These are phyloP conservation scores for Elachura formosa DNA, from an alignment of 2,113 vertebrate genomes.

Conservation along the genomic window DNA sequence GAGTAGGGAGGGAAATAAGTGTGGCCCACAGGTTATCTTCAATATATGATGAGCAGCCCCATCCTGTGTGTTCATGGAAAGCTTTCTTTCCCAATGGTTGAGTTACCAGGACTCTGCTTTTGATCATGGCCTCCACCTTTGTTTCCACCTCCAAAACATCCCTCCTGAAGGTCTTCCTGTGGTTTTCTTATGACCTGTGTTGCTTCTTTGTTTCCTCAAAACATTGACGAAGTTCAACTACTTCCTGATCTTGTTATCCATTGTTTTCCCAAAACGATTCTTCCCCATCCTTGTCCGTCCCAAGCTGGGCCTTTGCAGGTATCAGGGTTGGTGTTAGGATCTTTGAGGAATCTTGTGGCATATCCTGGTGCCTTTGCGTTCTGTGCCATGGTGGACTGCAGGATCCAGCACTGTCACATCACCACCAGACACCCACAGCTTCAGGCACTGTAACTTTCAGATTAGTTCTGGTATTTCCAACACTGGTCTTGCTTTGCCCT, in stretches of 20 bases:
- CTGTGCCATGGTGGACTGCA: rapidly evolving
- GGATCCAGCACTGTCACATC: not conserved
- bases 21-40: rapidly evolving
- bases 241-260: not conserved
- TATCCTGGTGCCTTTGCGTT: not conserved
- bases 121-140: not conserved
- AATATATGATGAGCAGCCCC: not conserved
- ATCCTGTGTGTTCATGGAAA: not conserved
- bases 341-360: not conserved
- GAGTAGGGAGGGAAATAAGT: too few relatives aligned
- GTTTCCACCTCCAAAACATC: not conserved
- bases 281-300: not conserved
- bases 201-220: not conserved
- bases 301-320: not conserved
- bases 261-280: not conserved
- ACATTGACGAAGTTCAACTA: not conserved
- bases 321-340: not conserved
- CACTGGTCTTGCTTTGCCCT: not conserved
- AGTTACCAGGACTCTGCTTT: not conserved
- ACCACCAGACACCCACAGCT: not conserved
- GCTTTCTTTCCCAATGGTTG: not conserved
- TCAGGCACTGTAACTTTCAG: not conserved
- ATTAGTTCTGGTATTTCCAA: not conserved
- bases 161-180: not conserved
- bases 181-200: not conserved